phyloP scores from a whole-genome alignment of 2,113 vertebrate genomes.

The Myotis davidii region DNA sequence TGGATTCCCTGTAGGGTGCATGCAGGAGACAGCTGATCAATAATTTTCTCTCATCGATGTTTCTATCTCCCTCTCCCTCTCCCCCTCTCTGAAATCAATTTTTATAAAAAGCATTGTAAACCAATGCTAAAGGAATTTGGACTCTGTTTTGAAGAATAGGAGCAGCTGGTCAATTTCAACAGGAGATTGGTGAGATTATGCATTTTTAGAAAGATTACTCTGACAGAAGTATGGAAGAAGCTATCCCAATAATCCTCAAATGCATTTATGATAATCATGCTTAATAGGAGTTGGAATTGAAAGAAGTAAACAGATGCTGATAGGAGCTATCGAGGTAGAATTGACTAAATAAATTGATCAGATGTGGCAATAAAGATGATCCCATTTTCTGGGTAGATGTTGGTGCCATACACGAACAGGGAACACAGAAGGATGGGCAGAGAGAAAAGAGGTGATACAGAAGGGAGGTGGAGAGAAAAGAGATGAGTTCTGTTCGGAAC shows the following conservation, averaged over 20 bases:
- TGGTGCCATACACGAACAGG: background rate
- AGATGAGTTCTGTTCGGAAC: background rate
- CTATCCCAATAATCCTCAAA: background rate
- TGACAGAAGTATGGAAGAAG: background rate
- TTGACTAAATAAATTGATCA: background rate
- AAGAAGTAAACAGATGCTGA: background rate
- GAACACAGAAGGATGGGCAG: background rate
- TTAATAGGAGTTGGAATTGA: background rate
- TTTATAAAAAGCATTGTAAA: background rate
- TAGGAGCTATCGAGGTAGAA: background rate
- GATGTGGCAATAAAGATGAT: background rate
- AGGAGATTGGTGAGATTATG: background rate
- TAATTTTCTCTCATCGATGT: too few species aligned
- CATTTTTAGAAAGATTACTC: conserved; percentile 26
- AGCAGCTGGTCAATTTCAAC: background rate
- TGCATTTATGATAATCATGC: background rate
- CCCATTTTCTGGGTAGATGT: background rate
- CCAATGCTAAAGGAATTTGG: background rate
- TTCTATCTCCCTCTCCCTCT: too few species aligned
- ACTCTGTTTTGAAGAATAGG: background rate
- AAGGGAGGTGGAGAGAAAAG: background rate
- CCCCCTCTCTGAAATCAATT: too few species aligned
- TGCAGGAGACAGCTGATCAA: too few species aligned
- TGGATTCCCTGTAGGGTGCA: too few species aligned
- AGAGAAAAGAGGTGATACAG: background rate